Conservation (phyloP, 2,888 invertebrate genomes). For the Eristalis pertinax region DNA sequence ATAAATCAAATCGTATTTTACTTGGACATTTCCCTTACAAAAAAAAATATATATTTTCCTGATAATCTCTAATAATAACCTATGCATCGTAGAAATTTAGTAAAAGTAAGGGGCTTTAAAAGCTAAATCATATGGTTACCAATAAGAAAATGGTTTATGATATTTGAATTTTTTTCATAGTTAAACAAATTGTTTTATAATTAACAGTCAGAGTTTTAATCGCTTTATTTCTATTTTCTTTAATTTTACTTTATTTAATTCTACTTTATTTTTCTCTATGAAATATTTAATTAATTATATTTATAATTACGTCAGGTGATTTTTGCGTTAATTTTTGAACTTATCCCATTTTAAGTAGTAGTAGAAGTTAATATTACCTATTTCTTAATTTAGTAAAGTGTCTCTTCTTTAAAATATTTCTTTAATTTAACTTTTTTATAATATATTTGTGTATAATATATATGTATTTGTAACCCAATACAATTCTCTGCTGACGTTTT, state of each 20-base stretch:
- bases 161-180: slow-evolving; percentile 69
- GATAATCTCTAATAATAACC: slow-evolving; percentile 70
- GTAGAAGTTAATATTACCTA: slow-evolving; percentile 74
- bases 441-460: slow-evolving; percentile 72
- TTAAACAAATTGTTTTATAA: slow-evolving; percentile 81
- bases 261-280: slow-evolving; percentile 74
- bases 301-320: slow-evolving; percentile 76
- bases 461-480: slow-evolving; percentile 73
- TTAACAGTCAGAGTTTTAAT: slow-evolving; percentile 81
- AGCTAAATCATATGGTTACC: slow-evolving; percentile 73
- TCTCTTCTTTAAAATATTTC: slow-evolving; percentile 74
- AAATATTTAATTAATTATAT: slow-evolving; percentile 74
- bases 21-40: slow-evolving; percentile 74
- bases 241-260: slow-evolving; percentile 75
- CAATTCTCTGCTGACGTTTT: slow-evolving; percentile 68
- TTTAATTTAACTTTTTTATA: slow-evolving; percentile 73
- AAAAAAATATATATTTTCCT: slow-evolving; percentile 62
- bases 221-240: slow-evolving; percentile 74
- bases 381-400: slow-evolving; percentile 75
- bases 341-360: slow-evolving; percentile 75
- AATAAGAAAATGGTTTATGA: slow-evolving; percentile 72
- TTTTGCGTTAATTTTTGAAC: slow-evolving; percentile 74
- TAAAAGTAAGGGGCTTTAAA: slow-evolving; percentile 73
- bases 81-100: slow-evolving; percentile 68
- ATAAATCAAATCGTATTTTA: slow-evolving; percentile 73